Evolutionary conservation across 2,113 vertebrate genomes (phyloP).

Genomic region (Hydrochoerus hydrochaeris): DNA sequence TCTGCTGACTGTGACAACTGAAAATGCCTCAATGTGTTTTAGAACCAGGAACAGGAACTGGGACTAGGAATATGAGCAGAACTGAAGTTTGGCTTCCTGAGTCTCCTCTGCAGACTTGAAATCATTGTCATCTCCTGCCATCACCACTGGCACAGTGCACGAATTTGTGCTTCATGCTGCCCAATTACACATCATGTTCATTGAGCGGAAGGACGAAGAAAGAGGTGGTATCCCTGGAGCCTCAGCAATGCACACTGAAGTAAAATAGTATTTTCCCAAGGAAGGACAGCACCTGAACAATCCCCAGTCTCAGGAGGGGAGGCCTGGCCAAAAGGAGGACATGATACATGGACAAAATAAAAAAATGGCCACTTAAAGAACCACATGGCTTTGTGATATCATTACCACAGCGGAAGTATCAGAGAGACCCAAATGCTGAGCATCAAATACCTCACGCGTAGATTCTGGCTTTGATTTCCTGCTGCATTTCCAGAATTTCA

Average conservation of each 20-base stretch:
- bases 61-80: background rate
- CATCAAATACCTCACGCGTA: background rate
- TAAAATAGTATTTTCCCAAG: background rate
- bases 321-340: background rate
- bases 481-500: background rate
- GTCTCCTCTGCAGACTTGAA: background rate
- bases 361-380: background rate
- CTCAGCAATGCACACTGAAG: background rate
- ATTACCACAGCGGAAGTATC: background rate
- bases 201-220: background rate
- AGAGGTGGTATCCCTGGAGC: background rate
- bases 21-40: background rate
- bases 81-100: background rate
- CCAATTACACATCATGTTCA: background rate
- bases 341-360: background rate
- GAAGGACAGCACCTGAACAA: background rate
- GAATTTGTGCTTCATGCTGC: background rate
- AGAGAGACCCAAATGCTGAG: background rate
- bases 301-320: background rate
- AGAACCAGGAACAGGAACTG: background rate
- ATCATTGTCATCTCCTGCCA: background rate
- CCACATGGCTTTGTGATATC: background rate
- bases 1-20: background rate
- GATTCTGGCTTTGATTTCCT: conserved; percentile 4
- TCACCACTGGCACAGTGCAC: background rate